A percentile compares a stretch with the other conserved stretches of the same genome.
phyloP scores from a whole-genome alignment of 2,113 vertebrate genomes.

The Tupaia tana region DNA sequence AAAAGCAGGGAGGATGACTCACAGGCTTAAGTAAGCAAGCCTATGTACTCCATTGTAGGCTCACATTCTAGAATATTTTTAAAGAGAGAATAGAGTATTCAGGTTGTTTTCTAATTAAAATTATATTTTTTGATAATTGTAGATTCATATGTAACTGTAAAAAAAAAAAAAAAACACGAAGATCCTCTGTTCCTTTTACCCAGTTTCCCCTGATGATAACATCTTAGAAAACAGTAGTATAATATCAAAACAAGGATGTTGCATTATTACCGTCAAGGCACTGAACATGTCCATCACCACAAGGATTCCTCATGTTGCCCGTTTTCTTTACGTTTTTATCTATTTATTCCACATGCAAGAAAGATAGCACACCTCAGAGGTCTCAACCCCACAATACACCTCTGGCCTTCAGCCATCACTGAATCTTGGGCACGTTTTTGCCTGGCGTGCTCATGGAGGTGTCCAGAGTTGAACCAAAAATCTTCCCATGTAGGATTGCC shows the following conservation, averaged over 20 bases:
- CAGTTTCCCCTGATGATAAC: not conserved
- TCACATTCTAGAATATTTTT: not conserved
- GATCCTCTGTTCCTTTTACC: not conserved
- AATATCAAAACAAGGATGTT: not conserved
- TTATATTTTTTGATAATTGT: slow-evolving; percentile 42
- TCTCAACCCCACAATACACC: too few species aligned
- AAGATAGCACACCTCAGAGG: too few species aligned
- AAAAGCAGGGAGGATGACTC: not conserved
- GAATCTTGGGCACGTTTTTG: too few species aligned
- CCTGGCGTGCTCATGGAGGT: too few species aligned
- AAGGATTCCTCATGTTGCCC: not conserved
- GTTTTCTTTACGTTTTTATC: not conserved
- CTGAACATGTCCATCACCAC: not conserved
- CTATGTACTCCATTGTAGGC: not conserved
- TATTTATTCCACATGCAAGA: too few species aligned
- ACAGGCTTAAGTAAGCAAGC: not conserved
- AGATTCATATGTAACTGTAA: not conserved
- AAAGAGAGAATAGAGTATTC: not conserved
- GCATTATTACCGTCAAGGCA: not conserved
- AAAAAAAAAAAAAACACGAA: not conserved
- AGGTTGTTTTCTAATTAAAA: slow-evolving; percentile 22
- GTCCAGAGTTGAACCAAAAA: too few species aligned
- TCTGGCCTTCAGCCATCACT: too few species aligned
- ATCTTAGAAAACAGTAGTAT: not conserved
- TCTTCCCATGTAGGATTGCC: too few species aligned